Conservation (phyloP, 2,113 vertebrate genomes). For the Pimephales promelas region DNA sequence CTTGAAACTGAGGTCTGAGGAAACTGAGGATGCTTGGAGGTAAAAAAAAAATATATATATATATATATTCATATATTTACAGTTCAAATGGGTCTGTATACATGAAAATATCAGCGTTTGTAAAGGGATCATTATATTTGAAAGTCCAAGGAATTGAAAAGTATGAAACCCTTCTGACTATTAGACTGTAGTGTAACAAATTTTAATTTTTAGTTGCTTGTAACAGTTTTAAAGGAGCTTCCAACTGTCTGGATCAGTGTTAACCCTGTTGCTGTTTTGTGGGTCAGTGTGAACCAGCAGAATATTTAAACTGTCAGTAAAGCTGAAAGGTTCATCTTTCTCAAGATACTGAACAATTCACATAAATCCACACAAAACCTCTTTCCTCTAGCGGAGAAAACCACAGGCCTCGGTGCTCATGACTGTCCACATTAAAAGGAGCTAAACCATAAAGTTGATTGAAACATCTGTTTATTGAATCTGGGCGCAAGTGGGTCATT, state of each 20-base stretch:
- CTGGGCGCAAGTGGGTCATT: background rate
- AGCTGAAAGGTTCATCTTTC: conserved; percentile 10
- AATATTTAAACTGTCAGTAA: conserved; percentile 22
- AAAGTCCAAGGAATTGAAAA: background rate
- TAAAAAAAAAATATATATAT: too few species aligned
- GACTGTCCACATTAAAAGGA: conserved; percentile 6
- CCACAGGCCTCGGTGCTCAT: background rate
- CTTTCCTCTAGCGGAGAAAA: background rate
- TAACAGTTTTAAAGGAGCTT: background rate
- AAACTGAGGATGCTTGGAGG: too few species aligned
- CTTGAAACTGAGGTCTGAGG: too few species aligned
- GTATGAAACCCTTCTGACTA: background rate
- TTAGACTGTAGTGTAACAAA: background rate
- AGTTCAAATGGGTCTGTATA: too few species aligned
- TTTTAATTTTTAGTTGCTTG: background rate
- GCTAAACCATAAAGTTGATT: conserved; percentile 7
- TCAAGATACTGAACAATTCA: conserved; percentile 2
- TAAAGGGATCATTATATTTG: background rate
- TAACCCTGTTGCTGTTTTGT: background rate
- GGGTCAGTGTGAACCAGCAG: background rate
- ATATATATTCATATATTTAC: too few species aligned
- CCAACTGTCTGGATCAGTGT: background rate
- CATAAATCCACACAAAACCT: conserved; percentile 1
- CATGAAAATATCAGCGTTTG: too few species aligned
- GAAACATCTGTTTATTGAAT: background rate